A percentile compares a stretch with the other conserved stretches of the same genome.
phyloP scores from a whole-genome alignment of 2,797 vertebrate genomes.

The Danio aesculapii region DNA sequence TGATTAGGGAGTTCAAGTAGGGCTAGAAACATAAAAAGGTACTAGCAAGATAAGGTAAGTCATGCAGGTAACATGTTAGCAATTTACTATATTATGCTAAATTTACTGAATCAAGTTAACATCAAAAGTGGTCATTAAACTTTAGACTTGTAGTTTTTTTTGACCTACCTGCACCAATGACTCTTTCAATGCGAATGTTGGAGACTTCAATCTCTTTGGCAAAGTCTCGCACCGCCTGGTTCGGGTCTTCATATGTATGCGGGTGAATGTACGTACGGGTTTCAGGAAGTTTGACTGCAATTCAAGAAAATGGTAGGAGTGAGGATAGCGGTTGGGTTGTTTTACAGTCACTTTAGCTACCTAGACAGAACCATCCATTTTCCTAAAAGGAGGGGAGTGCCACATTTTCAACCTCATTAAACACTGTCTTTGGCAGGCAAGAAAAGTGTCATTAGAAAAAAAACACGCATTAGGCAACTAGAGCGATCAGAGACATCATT shows the following conservation, averaged over 20 bases:
- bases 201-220: conserved; percentile 86
- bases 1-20: too few relatives aligned
- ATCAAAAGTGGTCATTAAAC: too few relatives aligned
- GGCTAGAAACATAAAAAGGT: too few relatives aligned
- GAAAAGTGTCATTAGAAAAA: conserved; percentile 62
- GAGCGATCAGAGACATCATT: conserved; percentile 59
- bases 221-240: conserved; percentile 84
- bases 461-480: conserved; percentile 65
- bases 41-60: too few relatives aligned
- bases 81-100: too few relatives aligned
- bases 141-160: not conserved
- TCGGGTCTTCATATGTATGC: conserved; percentile 85
- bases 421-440: conserved; percentile 58
- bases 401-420: conserved; percentile 66
- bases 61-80: too few relatives aligned
- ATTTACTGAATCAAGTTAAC: too few relatives aligned
- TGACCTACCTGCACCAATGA: conserved; percentile 82
- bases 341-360: conserved; percentile 24
- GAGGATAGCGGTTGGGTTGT: conserved; percentile 31
- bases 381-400: conserved; percentile 51
- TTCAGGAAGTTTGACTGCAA: conserved; percentile 83
- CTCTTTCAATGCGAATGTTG: conserved; percentile 84
- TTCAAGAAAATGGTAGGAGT: conserved; percentile 4
- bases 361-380: conserved; percentile 43
- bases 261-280: conserved; percentile 83